Evolutionary conservation across 1,140 invertebrate genomes (phyloP), one percentile per base, ranked within the genome.

Genomic region (Panulirus ornatus): DNA sequence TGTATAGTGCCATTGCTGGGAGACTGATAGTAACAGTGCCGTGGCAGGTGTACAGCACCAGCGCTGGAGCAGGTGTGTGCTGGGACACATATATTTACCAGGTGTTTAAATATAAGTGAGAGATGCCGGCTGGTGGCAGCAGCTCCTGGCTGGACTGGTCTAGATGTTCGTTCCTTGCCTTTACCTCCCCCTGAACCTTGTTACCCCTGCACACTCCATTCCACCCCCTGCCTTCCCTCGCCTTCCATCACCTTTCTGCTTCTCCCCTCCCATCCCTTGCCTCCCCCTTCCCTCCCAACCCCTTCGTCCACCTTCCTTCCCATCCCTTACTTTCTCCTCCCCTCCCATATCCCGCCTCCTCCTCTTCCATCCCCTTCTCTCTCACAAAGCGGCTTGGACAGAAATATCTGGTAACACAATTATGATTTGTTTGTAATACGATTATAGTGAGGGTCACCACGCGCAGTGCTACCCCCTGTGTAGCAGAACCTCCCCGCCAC

Each of bases 331-430:
- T 79, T 42, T 54, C 76, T 54, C 76, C 44, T 42, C 44, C 47
- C 44, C 76, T 79, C 76, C 44, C 47, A n/a, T 54, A 34, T 79
- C 76, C 44, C 47, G 30, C 81, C 38, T 36, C n/a, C 76, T 51
- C 76, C 36, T 34, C 36, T 34, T 51, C 76, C 36, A 22, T 51
- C 42, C 30, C 76, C 42, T 38, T 73, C 70, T 51, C 76, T 79
- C 76, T 79, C 76, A 30, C 76, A 79, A 79, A 79, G 42, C 34
- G 76, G 51, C 42, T 51, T 22, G 76, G 11, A 78, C 75, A 79
- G 40, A 79, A 79, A 79, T 51, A 79, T 79, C 76, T 51, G 42
- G 27, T 79, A 79, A 79, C 76, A 27, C 76, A 79, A 79, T 79
- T 79, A 79, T 51, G 76, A 79, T 79, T 79, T 79, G 76, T 51